These are phyloP conservation scores for Mesopsocus fuscifrons DNA, from an alignment of 2,888 invertebrate species.

Conservation along the genomic window DNA sequence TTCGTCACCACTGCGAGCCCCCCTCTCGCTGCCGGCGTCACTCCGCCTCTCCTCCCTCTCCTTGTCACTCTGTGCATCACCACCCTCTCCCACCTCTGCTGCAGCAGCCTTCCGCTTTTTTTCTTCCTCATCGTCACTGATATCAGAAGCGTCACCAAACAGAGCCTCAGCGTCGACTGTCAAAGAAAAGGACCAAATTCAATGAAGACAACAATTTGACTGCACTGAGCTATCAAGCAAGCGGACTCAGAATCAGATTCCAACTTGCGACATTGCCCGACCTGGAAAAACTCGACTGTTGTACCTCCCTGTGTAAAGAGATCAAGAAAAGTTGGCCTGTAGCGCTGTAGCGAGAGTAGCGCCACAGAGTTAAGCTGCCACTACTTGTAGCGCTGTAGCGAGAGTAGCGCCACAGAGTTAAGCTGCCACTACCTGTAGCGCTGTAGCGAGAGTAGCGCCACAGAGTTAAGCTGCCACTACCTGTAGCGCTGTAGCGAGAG, in stretches of 20 bases:
- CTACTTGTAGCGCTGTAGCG: too few species aligned
- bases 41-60: constrained; percentile 19
- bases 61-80: constrained; percentile 17
- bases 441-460: too few species aligned
- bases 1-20: constrained; percentile 30
- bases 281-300: neutral
- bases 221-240: neutral
- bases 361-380: too few species aligned
- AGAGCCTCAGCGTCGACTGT: constrained; percentile 48
- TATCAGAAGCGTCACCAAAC: constrained; percentile 87
- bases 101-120: constrained; percentile 13
- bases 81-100: constrained; percentile 14
- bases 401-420: too few species aligned
- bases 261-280: neutral
- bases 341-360: too few species aligned
- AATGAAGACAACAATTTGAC: constrained; percentile 13
- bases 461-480: too few species aligned
- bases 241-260: neutral
- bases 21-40: constrained; percentile 23
- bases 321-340: too few species aligned
- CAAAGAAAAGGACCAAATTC: too few species aligned
- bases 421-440: too few species aligned
- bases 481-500: too few species aligned
- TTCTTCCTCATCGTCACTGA: constrained; percentile 55
- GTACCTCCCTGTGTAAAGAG: neutral